Conservation (phyloP, 2,113 vertebrate genomes). For the Sprattus sprattus region DNA sequence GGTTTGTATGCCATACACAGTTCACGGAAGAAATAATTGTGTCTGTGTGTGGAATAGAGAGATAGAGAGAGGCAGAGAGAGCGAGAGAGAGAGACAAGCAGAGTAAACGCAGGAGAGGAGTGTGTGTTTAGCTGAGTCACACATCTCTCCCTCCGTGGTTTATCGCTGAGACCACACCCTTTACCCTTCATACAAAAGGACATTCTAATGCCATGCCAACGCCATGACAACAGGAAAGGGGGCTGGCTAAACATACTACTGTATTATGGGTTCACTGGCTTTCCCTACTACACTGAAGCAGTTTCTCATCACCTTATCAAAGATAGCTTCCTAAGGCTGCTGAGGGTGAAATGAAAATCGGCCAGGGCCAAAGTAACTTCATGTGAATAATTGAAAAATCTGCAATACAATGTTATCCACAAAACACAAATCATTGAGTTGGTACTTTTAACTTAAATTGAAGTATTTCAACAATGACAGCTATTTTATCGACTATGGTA, state of each 20-base stretch:
- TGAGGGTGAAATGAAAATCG: background rate
- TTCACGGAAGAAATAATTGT: background rate
- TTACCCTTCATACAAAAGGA: background rate
- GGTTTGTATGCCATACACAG: background rate
- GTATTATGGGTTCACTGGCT: background rate
- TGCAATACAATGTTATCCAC: background rate
- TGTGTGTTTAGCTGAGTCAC: conserved; percentile 17
- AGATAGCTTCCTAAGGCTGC: background rate
- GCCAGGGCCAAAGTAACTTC: background rate
- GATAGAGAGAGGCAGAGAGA: background rate
- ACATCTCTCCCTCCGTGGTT: conserved; percentile 8
- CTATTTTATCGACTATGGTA: background rate
- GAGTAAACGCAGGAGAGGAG: background rate
- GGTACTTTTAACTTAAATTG: background rate
- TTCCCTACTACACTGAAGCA: background rate
- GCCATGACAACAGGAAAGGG: conserved; percentile 3
- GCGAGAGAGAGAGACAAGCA: background rate
- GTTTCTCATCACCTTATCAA: background rate
- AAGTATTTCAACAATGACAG: background rate
- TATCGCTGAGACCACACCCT: conserved; percentile 9
- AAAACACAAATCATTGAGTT: background rate
- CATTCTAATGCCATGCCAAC: conserved; percentile 12
- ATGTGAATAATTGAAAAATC: background rate
- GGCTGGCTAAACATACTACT: background rate
- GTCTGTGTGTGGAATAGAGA: background rate